Evolutionary conservation across 2,113 vertebrate genomes (phyloP).

Genomic region (Circaetus gallicus): DNA sequence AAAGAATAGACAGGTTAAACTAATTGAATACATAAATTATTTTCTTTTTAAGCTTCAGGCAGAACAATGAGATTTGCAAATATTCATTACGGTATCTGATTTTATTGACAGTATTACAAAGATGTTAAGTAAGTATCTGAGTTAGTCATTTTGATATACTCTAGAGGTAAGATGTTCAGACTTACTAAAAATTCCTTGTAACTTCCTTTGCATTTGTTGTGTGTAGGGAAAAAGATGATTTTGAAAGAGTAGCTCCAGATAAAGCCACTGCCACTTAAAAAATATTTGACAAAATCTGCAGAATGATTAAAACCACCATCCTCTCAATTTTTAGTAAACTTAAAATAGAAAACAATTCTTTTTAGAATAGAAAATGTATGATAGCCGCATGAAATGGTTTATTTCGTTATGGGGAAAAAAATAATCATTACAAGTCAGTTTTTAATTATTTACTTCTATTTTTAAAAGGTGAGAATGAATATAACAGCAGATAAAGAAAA

Average conservation of each 20-base stretch:
- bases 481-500: background rate
- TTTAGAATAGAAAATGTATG: background rate
- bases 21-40: background rate
- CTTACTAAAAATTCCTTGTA: background rate
- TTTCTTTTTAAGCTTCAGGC: background rate
- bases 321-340: background rate
- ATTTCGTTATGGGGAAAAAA: background rate
- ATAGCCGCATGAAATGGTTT: background rate
- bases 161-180: background rate
- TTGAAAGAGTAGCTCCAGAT: background rate
- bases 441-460: background rate
- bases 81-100: background rate
- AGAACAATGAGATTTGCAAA: background rate
- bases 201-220: background rate
- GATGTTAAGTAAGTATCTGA: background rate
- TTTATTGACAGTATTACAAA: background rate
- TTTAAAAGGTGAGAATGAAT: background rate
- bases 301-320: background rate
- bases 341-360: background rate
- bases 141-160: background rate
- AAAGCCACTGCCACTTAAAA: background rate
- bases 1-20: background rate
- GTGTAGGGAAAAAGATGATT: background rate
- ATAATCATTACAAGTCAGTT: background rate
- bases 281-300: background rate